phyloP scores from a whole-genome alignment of 2,797 vertebrate genomes.

The Orientallactaga sibirica region DNA sequence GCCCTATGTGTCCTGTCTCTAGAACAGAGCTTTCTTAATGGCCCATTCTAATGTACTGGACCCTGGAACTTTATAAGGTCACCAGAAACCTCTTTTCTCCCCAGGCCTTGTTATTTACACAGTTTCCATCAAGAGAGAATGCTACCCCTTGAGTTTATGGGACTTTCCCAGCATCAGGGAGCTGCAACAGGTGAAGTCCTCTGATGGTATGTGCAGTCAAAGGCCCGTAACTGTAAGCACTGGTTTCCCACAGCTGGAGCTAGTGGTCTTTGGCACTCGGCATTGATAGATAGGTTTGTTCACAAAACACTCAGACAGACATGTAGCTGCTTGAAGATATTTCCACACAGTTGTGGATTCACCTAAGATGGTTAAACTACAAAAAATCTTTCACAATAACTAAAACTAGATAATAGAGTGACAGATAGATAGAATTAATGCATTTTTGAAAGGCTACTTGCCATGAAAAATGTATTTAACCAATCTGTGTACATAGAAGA shows the following conservation, averaged over 20 bases:
- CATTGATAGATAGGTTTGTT: neutral
- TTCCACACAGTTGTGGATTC: neutral
- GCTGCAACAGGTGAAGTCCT: neutral
- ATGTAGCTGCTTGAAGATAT: neutral
- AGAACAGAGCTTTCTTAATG: neutral
- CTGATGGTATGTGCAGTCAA: neutral
- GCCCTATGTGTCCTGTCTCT: neutral
- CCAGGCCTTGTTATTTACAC: neutral
- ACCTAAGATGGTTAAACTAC: neutral
- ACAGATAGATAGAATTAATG: conserved; percentile 1
- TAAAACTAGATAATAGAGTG: neutral
- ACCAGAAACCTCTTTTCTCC: neutral
- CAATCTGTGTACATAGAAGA: conserved; percentile 13
- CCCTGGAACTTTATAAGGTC: neutral
- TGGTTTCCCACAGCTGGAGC: neutral
- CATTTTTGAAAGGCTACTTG: conserved; percentile 62
- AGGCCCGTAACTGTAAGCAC: neutral
- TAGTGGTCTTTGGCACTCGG: no score
- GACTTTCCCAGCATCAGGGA: neutral
- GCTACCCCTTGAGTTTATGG: neutral
- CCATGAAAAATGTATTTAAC: conserved; percentile 55
- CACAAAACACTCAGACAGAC: neutral
- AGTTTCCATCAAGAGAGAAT: conserved; percentile 8
- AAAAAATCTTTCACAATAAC: conserved; percentile 26
- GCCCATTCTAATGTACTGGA: neutral